Conservation (phyloP, 2,888 invertebrate genomes). For the Pyrochroa serraticornis region DNA sequence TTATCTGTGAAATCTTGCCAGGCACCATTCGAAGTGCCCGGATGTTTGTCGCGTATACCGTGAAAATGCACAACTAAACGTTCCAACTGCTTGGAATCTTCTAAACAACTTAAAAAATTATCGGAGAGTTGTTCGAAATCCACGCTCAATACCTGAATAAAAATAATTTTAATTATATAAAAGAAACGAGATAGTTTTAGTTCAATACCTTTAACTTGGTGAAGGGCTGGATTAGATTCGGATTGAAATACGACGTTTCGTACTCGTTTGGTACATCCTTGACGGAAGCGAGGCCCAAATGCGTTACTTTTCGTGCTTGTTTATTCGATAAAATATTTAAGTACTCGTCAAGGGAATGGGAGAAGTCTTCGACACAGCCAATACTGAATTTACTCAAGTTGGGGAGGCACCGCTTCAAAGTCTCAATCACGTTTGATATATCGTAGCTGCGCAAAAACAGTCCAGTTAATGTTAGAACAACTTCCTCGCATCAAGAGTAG, state of each 20-base stretch:
- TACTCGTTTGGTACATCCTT: conserved; percentile 76
- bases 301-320: conserved; percentile 63
- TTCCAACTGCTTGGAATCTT: conserved; percentile 57
- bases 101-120: conserved; percentile 55
- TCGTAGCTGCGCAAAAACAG: conserved; percentile 26
- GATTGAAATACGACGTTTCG: conserved; percentile 62
- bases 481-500: too few relatives aligned
- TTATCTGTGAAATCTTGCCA: conserved; percentile 66
- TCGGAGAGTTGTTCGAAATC: conserved; percentile 65
- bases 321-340: conserved; percentile 49
- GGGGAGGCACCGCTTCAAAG: conserved; percentile 45
- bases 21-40: conserved; percentile 66
- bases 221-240: conserved; percentile 65
- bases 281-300: conserved; percentile 72
- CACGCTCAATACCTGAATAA: conserved; percentile 60
- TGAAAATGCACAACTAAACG: conserved; percentile 74
- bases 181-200: conserved; percentile 25
- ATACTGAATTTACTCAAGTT: conserved; percentile 52
- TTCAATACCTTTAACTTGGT: conserved; percentile 63
- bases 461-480: background rate
- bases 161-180: conserved; percentile 4
- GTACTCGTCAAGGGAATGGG: conserved; percentile 48
- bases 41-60: conserved; percentile 67
- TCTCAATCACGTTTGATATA: conserved; percentile 38
- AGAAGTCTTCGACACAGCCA: conserved; percentile 55